Evolutionary conservation across 2,113 vertebrate genomes (phyloP).

Genomic region (Grallaria varia): DNA sequence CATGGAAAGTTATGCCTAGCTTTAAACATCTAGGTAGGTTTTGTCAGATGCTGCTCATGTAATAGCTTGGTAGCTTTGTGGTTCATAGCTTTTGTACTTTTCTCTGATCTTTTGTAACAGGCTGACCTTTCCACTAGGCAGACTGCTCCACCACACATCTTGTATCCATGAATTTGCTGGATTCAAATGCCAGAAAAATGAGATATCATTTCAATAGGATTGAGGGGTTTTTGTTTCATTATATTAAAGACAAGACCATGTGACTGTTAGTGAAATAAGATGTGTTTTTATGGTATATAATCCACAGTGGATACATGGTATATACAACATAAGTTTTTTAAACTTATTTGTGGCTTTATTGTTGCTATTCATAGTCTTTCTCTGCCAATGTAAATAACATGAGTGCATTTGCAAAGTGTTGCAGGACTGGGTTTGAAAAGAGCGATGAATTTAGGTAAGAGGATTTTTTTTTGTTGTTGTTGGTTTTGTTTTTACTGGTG

Average conservation of each 20-base stretch:
- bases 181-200: not conserved
- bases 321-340: not conserved
- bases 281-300: not conserved
- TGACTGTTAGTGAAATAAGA: not conserved
- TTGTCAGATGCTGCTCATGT: not conserved
- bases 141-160: not conserved
- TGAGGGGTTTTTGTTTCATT: not conserved
- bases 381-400: not conserved
- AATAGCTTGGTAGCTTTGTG: not conserved
- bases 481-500: not conserved
- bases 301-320: not conserved
- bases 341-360: not conserved
- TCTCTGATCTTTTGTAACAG: not conserved
- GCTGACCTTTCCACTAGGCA: not conserved
- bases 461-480: too few relatives aligned
- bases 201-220: not conserved
- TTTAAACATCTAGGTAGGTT: not conserved
- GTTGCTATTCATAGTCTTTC: not conserved
- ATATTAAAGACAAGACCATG: not conserved
- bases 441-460: not conserved
- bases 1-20: not conserved
- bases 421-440: not conserved
- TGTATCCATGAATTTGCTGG: not conserved
- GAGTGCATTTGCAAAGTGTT: not conserved
- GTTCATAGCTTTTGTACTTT: not conserved